A percentile compares a stretch with the other conserved stretches of the same genome.
Evolutionary conservation across 2,888 invertebrate genomes (phyloP).

Genomic region (Lasioglossum pauxillum): DNA sequence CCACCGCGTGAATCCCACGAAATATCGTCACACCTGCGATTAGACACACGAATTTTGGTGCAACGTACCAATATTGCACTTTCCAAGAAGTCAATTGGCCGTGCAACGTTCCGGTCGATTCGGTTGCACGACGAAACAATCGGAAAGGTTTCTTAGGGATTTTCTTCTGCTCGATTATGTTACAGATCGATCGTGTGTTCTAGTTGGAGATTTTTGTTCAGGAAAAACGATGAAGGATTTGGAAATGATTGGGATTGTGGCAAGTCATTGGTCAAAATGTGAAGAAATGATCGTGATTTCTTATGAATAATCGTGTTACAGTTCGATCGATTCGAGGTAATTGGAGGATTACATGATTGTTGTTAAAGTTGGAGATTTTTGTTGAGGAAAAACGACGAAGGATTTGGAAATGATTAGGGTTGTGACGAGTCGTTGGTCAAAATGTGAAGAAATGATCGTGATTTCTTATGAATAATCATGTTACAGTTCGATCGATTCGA

Average conservation of each 20-base stretch:
- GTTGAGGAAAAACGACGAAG: not conserved
- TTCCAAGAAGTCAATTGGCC: not conserved
- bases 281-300: not conserved
- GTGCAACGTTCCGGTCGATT: not conserved
- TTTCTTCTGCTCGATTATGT: not conserved
- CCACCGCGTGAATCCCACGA: constrained; percentile 92
- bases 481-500: not conserved
- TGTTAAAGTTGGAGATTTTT: not conserved
- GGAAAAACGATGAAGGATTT: not conserved
- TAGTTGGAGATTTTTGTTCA: not conserved
- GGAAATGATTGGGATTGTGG: not conserved
- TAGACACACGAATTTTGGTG: not conserved
- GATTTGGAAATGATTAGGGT: no score
- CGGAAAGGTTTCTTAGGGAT: not conserved
- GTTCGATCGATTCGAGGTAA: not conserved
- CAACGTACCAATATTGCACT: not conserved
- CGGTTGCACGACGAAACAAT: not conserved
- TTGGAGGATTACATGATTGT: not conserved
- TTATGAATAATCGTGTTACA: not conserved
- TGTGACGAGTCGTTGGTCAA: not conserved
- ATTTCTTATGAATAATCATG: not conserved
- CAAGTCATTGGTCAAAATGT: not conserved
- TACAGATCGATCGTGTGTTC: not conserved
- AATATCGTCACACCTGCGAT: constrained; percentile 91
- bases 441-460: not conserved